Percentiles rank a stretch among this genome's conserved stretches.
These are phyloP conservation scores for Scomber japonicus DNA, from an alignment of 2,113 vertebrate species.

Conservation along the genomic window DNA sequence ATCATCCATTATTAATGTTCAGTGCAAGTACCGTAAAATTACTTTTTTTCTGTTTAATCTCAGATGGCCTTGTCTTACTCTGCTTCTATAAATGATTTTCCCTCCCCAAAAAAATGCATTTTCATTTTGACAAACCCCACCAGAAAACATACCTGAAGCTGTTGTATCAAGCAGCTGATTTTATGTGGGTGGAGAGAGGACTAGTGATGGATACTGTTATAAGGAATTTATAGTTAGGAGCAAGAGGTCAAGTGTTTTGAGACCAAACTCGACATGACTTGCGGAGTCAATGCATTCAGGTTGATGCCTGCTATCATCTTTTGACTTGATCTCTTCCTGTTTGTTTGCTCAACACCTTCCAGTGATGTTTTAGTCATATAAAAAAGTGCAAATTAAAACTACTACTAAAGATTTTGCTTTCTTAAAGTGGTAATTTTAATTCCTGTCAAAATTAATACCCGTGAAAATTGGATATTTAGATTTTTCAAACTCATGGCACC, in stretches of 20 bases:
- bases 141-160: slow-evolving; percentile 16
- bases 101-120: not conserved
- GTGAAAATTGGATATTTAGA: not conserved
- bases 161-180: not conserved
- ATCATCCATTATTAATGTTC: slow-evolving; percentile 47
- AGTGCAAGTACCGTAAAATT: not conserved
- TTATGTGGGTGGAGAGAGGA: slow-evolving; percentile 1
- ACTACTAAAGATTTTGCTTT: not conserved
- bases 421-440: not conserved
- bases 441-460: slow-evolving; percentile 40
- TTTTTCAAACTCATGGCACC: slow-evolving; percentile 11
- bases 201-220: too few relatives aligned
- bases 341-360: not conserved
- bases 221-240: too few relatives aligned
- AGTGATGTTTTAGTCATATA: not conserved
- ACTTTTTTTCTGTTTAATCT: slow-evolving; percentile 18
- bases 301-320: not conserved
- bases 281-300: not conserved
- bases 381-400: not conserved
- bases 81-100: slow-evolving; percentile 31
- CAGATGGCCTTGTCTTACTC: slow-evolving; percentile 27
- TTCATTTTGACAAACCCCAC: not conserved
- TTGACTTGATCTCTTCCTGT: not conserved
- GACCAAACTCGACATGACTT: not conserved
- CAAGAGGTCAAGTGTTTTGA: slow-evolving; percentile 4